These are phyloP conservation scores for Catocala fraxini DNA, from an alignment of 2,888 invertebrate genomes.

Conservation along the genomic window DNA sequence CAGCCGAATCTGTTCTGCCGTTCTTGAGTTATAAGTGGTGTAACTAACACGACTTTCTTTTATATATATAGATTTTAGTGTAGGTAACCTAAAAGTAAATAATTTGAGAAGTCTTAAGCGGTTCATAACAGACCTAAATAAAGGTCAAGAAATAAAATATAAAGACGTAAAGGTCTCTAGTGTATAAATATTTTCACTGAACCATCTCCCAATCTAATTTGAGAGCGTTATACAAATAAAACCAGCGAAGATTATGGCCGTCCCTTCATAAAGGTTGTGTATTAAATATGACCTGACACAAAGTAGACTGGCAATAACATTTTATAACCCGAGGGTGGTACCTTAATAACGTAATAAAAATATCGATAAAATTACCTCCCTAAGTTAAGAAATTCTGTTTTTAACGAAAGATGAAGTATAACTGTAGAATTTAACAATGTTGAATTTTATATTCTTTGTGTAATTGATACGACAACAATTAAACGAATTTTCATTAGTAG, in stretches of 20 bases:
- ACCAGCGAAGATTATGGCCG: slow-evolving; percentile 24
- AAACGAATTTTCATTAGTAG: no score
- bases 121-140: background rate
- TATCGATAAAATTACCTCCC: slow-evolving; percentile 44
- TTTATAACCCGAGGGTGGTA: slow-evolving; percentile 43
- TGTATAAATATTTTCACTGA: slow-evolving; percentile 13
- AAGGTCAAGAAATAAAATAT: slow-evolving; percentile 12
- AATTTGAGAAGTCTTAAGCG: no score
- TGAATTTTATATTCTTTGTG: background rate
- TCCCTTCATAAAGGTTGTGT: slow-evolving; percentile 35
- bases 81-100: no score
- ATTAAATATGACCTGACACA: slow-evolving; percentile 43
- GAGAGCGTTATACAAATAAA: slow-evolving; percentile 19
- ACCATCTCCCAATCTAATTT: slow-evolving; percentile 21
- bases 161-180: slow-evolving; percentile 3
- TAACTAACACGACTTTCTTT: no score
- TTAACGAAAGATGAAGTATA: slow-evolving; percentile 5
- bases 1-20: no score
- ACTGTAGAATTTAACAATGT: slow-evolving; percentile 6
- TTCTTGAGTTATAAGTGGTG: no score
- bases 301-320: slow-evolving; percentile 47
- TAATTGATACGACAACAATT: background rate
- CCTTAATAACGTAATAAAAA: slow-evolving; percentile 48
- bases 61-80: no score
- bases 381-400: slow-evolving; percentile 11